Conservation (phyloP, 53 echinoderm and acorn worm species). For the Crossaster papposus region DNA sequence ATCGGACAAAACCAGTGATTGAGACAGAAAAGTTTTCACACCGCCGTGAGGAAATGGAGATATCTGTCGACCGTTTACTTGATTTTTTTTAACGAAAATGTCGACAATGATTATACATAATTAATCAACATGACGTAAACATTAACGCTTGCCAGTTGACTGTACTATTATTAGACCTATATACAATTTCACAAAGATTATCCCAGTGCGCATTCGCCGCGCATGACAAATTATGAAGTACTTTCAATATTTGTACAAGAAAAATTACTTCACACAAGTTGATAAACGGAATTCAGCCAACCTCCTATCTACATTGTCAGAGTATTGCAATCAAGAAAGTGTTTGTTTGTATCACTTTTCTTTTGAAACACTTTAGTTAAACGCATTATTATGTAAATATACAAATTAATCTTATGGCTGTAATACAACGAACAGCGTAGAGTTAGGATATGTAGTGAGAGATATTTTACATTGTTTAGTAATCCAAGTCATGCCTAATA, state of each 20-base stretch:
- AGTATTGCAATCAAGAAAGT: neutral
- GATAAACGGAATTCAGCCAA: neutral
- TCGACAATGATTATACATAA: neutral
- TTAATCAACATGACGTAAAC: neutral
- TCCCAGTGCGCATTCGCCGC: neutral
- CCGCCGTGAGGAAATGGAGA: neutral
- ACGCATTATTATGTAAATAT: neutral
- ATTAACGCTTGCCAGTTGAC: neutral
- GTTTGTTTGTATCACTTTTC: neutral
- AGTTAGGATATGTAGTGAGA: too few species aligned
- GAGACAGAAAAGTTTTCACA: neutral
- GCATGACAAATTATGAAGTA: neutral
- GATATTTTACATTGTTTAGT: neutral
- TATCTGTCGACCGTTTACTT: neutral
- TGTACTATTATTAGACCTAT: neutral
- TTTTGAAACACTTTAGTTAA: neutral
- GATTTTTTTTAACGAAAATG: neutral
- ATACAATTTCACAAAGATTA: neutral
- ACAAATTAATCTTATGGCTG: neutral
- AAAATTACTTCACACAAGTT: neutral
- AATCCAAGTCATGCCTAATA: neutral
- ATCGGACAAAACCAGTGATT: constrained; percentile 9
- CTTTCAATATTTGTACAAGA: neutral
- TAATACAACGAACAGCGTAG: neutral
- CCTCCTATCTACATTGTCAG: neutral